A percentile compares a stretch with the other conserved stretches of the same genome.
These are phyloP conservation scores for Hydriomena furcata DNA, from an alignment of 2,888 invertebrate species.

Conservation along the genomic window DNA sequence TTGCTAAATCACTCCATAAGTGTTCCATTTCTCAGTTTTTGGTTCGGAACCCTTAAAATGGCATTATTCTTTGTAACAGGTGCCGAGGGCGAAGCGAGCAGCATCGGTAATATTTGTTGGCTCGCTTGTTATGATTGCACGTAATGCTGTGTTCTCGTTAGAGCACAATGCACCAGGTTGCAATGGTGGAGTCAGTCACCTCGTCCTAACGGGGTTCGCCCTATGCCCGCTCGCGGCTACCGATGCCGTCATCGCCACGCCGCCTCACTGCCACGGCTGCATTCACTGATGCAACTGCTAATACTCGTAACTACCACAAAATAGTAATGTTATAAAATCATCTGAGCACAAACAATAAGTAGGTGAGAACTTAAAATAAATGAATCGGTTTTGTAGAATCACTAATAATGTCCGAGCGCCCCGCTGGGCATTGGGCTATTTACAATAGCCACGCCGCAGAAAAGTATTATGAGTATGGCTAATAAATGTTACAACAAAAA, in stretches of 20 bases:
- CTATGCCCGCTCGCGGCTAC: slow-evolving; percentile 69
- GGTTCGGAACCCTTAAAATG: too few relatives aligned
- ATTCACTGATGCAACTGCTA: slow-evolving; percentile 44
- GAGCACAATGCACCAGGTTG: slow-evolving; percentile 83
- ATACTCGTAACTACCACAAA: slow-evolving; percentile 8
- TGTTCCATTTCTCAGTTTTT: too few relatives aligned
- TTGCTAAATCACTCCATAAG: too few relatives aligned
- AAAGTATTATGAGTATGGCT: too few relatives aligned
- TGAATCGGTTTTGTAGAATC: slow-evolving; percentile 28
- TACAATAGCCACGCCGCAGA: slow-evolving; percentile 37
- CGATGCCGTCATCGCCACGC: slow-evolving; percentile 73
- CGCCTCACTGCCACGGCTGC: slow-evolving; percentile 66
- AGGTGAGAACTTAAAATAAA: slow-evolving; percentile 13
- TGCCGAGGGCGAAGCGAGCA: slow-evolving; percentile 40
- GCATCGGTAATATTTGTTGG: slow-evolving; percentile 62
- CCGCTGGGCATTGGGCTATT: slow-evolving; percentile 53
- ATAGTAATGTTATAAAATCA: slow-evolving; percentile 1
- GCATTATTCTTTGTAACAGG: slow-evolving; percentile 64
- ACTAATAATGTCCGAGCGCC: slow-evolving; percentile 52
- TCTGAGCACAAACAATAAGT: background rate
- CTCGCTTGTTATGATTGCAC: slow-evolving; percentile 69
- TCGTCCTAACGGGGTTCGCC: slow-evolving; percentile 80
- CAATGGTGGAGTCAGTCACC: slow-evolving; percentile 80
- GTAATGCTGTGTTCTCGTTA: slow-evolving; percentile 79
- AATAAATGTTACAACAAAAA: background rate